Percentiles rank a stretch among this genome's conserved stretches.
Evolutionary conservation across 2,888 invertebrate species (phyloP).

Genomic region (Sarcophaga variegata): DNA sequence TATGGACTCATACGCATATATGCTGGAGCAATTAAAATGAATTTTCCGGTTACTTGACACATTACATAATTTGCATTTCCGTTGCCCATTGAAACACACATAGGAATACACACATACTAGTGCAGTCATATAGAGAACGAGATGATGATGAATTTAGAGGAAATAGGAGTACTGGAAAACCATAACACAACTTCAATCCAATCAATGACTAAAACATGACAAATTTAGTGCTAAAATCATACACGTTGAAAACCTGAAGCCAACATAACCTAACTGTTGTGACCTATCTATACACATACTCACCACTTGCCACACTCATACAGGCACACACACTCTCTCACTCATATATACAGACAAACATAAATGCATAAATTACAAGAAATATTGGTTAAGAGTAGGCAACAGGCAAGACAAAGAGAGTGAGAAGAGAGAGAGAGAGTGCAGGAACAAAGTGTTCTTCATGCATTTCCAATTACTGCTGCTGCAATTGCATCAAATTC

Average conservation of each 20-base stretch:
- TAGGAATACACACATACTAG: not conserved
- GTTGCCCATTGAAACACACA: constrained; percentile 57
- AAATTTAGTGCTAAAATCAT: constrained; percentile 69
- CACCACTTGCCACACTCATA: not conserved
- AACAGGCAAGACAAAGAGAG: not conserved
- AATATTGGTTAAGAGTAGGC: constrained; percentile 41
- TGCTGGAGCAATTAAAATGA: constrained; percentile 78
- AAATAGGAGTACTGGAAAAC: constrained; percentile 61
- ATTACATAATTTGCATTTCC: constrained; percentile 81
- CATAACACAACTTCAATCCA: constrained; percentile 69
- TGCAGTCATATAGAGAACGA: not conserved
- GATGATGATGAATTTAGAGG: not conserved
- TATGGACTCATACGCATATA: constrained; percentile 67
- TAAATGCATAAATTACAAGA: constrained; percentile 49
- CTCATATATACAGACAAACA: not conserved
- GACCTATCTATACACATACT: no score
- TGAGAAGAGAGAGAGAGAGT: not conserved
- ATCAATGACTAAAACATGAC: constrained; percentile 69
- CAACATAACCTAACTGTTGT: no score
- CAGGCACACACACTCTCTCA: not conserved
- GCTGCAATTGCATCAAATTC: no score
- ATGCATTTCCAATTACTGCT: not conserved
- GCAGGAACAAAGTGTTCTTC: no score
- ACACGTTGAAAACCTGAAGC: constrained; percentile 2
- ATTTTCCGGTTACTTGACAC: constrained; percentile 81